phyloP scores from a whole-genome alignment of 2,113 vertebrate genomes.

The Microtus pennsylvanicus region DNA sequence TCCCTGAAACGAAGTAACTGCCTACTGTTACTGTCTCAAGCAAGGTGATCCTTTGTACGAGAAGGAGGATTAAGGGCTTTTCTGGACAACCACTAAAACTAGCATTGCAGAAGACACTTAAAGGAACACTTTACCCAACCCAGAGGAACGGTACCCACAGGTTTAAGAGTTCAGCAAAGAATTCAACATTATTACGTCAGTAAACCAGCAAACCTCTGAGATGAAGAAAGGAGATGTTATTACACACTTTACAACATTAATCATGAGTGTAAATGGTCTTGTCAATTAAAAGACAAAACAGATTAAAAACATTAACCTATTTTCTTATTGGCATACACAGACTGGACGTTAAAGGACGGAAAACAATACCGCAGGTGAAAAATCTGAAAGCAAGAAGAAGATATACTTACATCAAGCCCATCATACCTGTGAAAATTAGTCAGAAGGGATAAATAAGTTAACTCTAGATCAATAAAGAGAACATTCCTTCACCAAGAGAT shows the following conservation, averaged over 20 bases:
- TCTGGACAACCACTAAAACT: neutral
- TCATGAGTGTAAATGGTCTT: neutral
- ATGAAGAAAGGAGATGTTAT: neutral
- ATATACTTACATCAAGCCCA: neutral
- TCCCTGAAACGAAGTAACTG: neutral
- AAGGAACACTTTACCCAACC: neutral
- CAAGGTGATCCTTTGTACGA: neutral
- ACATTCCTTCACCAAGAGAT: neutral
- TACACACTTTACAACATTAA: neutral
- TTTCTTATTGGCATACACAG: neutral
- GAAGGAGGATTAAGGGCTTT: neutral
- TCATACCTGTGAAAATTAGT: neutral
- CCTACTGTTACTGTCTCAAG: neutral
- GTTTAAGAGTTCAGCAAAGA: neutral
- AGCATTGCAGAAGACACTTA: neutral
- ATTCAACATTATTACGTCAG: neutral
- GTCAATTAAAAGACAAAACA: neutral
- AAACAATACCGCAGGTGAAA: neutral
- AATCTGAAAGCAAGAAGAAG: neutral
- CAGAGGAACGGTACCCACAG: neutral
- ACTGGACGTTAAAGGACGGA: neutral
- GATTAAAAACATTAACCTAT: neutral
- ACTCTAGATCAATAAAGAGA: neutral
- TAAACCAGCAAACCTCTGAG: neutral
- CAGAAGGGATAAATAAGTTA: neutral